phyloP scores from a whole-genome alignment of 2,888 invertebrate genomes.

The Chesias legatella region DNA sequence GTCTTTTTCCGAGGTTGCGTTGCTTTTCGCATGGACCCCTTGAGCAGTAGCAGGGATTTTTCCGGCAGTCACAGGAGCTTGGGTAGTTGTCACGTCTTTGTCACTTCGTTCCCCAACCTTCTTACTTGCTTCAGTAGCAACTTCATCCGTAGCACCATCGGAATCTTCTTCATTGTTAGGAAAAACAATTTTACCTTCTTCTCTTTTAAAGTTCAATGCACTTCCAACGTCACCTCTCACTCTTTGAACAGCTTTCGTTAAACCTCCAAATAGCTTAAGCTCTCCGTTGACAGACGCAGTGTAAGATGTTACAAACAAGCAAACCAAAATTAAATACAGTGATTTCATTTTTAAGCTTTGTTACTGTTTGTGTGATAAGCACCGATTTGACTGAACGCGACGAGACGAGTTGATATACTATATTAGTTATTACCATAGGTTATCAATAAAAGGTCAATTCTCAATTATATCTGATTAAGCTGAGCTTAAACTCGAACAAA shows the following conservation, averaged over 20 bases:
- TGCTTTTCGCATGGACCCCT: conserved; percentile 16
- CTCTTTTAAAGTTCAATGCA: conserved; percentile 20
- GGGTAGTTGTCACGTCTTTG: conserved; percentile 10
- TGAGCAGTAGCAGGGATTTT: conserved; percentile 18
- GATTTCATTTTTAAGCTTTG: conserved; percentile 41
- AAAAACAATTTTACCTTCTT: conserved; percentile 20
- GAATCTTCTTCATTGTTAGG: conserved; percentile 23
- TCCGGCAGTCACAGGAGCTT: conserved; percentile 2
- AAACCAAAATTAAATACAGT: conserved; percentile 34
- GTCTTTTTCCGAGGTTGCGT: conserved; percentile 36
- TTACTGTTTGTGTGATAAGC: conserved; percentile 27
- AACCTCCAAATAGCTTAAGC: conserved; percentile 37
- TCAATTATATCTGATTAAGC: too few species aligned
- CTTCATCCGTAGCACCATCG: neutral
- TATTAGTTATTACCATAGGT: too few species aligned
- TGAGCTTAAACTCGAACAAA: too few species aligned
- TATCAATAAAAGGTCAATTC: too few species aligned
- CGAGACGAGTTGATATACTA: neutral
- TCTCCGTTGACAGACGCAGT: conserved; percentile 36
- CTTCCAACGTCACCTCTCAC: conserved; percentile 36
- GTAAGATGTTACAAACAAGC: conserved; percentile 32
- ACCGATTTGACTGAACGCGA: conserved; percentile 21
- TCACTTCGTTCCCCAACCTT: neutral
- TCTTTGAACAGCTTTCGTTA: conserved; percentile 37
- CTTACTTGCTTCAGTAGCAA: neutral